phyloP scores from a whole-genome alignment of 2,113 vertebrate species.

The Clarias gariepinus region DNA sequence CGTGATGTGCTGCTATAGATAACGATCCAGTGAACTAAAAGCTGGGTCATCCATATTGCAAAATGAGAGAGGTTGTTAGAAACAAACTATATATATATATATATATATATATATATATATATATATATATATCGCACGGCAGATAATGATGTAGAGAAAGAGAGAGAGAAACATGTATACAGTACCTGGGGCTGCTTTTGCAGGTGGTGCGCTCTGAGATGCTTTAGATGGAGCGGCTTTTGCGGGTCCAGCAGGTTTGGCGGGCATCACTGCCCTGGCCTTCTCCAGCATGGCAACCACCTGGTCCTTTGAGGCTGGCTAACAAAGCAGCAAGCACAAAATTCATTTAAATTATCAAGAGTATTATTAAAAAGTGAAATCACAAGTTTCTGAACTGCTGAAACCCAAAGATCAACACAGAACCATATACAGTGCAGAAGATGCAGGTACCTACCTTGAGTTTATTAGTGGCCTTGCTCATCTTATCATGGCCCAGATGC shows the following conservation, averaged over 20 bases:
- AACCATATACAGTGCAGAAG: background rate
- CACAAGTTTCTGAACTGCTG: background rate
- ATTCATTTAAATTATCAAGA: background rate
- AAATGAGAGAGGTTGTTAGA: background rate
- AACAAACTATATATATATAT: background rate
- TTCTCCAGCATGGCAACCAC: conserved; percentile 92
- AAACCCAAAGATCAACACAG: background rate
- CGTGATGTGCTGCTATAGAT: background rate
- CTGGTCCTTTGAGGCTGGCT: conserved; percentile 97
- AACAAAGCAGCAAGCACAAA: conserved; percentile 36
- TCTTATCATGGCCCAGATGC: conserved; percentile 95
- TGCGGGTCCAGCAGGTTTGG: conserved; percentile 81
- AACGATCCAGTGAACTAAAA: background rate
- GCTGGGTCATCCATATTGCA: background rate
- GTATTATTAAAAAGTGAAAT: too few relatives aligned
- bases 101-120: too few relatives aligned
- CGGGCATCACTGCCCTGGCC: conserved; percentile 89
- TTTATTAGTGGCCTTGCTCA: conserved; percentile 90
- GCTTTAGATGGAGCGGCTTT: conserved; percentile 75
- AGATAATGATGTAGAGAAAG: too few relatives aligned
- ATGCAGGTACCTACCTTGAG: conserved; percentile 78
- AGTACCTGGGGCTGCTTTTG: conserved; percentile 80
- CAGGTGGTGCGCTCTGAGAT: conserved; percentile 63
- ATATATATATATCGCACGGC: too few relatives aligned
- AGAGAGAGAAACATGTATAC: too few relatives aligned